Conservation (phyloP, 2,797 vertebrate species). For the Arrhamphus sclerolepis region DNA sequence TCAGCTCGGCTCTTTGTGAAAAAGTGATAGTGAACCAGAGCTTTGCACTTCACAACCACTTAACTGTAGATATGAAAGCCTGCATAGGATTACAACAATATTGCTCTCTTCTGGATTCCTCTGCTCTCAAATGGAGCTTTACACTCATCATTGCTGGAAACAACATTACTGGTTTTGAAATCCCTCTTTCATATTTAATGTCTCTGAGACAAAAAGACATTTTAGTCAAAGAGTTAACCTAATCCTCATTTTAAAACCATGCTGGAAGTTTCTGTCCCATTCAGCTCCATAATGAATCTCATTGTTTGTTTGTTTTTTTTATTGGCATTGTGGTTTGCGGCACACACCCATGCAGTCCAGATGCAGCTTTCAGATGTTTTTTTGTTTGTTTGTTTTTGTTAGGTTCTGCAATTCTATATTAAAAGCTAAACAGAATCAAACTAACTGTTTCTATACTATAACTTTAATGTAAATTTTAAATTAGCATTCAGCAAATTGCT, state of each 20-base stretch:
- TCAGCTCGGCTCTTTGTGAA: slow-evolving; percentile 26
- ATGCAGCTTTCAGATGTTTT: slow-evolving; percentile 46
- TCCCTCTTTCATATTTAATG: slow-evolving; percentile 51
- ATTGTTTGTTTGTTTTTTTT: slow-evolving; percentile 28
- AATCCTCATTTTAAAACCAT: slow-evolving; percentile 50
- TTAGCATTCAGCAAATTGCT: background rate
- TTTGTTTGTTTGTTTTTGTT: too few species aligned
- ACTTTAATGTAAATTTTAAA: background rate
- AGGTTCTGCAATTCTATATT: slow-evolving; percentile 49
- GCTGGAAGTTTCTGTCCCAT: slow-evolving; percentile 29
- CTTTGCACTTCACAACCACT: slow-evolving; percentile 44
- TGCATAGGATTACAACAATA: slow-evolving; percentile 28
- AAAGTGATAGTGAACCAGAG: slow-evolving; percentile 30
- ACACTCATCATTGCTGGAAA: slow-evolving; percentile 37
- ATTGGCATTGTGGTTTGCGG: slow-evolving; percentile 28
- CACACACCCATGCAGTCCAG: slow-evolving; percentile 18
- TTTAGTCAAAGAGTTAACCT: slow-evolving; percentile 50
- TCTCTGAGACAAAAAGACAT: slow-evolving; percentile 40
- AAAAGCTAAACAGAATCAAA: slow-evolving; percentile 26
- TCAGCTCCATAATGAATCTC: slow-evolving; percentile 31
- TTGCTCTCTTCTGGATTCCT: slow-evolving; percentile 14
- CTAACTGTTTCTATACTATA: slow-evolving; percentile 27
- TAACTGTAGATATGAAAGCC: slow-evolving; percentile 37
- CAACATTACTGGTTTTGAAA: slow-evolving; percentile 36
- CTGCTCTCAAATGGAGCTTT: slow-evolving; percentile 40